phyloP scores from a whole-genome alignment of 2,888 invertebrate genomes.

The Phrixothrix hirtus region DNA sequence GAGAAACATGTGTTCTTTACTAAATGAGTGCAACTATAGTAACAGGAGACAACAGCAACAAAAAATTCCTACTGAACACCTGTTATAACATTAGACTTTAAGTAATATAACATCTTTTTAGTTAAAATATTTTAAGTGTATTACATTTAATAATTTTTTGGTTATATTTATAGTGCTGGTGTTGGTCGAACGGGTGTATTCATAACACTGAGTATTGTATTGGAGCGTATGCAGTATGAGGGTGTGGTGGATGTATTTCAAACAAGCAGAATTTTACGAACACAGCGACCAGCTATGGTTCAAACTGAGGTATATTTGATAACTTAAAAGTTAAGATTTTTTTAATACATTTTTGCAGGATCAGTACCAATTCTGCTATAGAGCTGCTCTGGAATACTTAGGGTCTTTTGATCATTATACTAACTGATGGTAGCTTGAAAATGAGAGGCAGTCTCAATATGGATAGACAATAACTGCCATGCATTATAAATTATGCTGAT shows the following conservation, averaged over 20 bases:
- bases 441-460: constrained; percentile 22
- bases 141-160: not conserved
- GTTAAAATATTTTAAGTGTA: too few species aligned
- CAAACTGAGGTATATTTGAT: constrained; percentile 87
- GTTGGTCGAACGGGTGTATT: constrained; percentile 99
- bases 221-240: constrained; percentile 99
- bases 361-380: constrained; percentile 99
- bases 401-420: constrained; percentile 97
- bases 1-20: too few species aligned
- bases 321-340: not conserved
- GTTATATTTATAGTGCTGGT: constrained; percentile 74
- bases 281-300: constrained; percentile 99
- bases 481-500: constrained; percentile 37
- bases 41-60: too few species aligned
- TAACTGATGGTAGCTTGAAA: constrained; percentile 63
- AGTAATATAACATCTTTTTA: too few species aligned
- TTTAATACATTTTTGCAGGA: constrained; percentile 66
- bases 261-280: constrained; percentile 95
- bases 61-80: too few species aligned
- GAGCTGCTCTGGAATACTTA: constrained; percentile 97
- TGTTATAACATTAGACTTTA: too few species aligned
- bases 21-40: too few species aligned
- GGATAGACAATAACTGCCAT: constrained; percentile 50
- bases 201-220: constrained; percentile 94
- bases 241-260: constrained; percentile 99